These are phyloP conservation scores for Helicoverpa zea DNA, from an alignment of 1,140 invertebrate species.

Conservation along the genomic window DNA sequence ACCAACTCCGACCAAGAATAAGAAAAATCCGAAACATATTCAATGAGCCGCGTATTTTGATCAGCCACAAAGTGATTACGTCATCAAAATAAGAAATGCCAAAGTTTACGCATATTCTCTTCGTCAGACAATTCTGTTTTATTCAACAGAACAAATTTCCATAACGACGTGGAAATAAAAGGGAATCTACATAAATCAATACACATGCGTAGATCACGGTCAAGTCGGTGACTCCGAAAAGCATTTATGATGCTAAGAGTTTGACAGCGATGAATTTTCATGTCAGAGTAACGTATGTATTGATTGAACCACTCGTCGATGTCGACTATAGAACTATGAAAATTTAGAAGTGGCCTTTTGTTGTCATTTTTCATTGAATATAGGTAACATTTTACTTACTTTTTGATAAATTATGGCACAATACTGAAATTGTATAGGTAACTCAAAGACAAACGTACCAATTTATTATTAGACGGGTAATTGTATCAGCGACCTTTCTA, in stretches of 20 bases:
- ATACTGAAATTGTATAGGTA: background rate
- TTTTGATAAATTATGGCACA: background rate
- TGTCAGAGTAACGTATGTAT: too few relatives aligned
- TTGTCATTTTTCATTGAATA: too few relatives aligned
- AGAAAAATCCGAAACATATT: slow-evolving; percentile 20
- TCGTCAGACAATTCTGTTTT: slow-evolving; percentile 20
- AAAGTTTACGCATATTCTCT: slow-evolving; percentile 34
- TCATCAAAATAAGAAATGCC: slow-evolving; percentile 35
- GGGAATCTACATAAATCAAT: slow-evolving; percentile 9
- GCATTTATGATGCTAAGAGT: background rate
- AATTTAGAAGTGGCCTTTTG: too few relatives aligned
- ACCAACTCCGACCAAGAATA: background rate
- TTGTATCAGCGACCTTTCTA: too few relatives aligned
- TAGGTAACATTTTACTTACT: too few relatives aligned
- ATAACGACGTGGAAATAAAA: slow-evolving; percentile 19
- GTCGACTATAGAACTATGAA: too few relatives aligned
- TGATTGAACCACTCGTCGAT: too few relatives aligned
- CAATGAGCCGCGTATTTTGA: slow-evolving; percentile 24
- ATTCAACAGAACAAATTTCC: slow-evolving; percentile 19
- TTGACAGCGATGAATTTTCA: background rate
- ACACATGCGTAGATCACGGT: background rate
- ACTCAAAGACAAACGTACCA: too few relatives aligned
- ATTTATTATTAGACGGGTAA: too few relatives aligned
- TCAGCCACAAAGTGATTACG: background rate
- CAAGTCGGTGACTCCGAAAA: background rate